phyloP scores from a whole-genome alignment of 2,888 invertebrate genomes.

The Drosophila mayaguana region DNA sequence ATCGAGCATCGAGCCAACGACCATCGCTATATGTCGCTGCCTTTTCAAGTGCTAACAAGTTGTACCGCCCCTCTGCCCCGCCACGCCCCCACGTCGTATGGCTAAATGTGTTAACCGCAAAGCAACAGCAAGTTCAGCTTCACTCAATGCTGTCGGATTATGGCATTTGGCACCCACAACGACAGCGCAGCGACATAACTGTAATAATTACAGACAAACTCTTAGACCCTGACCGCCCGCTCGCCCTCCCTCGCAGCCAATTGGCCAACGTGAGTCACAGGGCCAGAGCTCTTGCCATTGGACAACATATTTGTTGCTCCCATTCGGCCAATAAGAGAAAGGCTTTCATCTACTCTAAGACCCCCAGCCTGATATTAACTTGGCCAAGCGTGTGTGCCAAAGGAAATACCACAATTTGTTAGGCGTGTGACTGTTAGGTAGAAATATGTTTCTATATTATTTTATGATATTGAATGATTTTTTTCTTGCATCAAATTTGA shows the following conservation, averaged over 20 bases:
- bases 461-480: neutral
- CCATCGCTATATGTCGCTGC: conserved; percentile 37
- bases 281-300: conserved; percentile 26
- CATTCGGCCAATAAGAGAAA: conserved; percentile 41
- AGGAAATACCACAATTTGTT: conserved; percentile 4
- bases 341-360: conserved; percentile 38
- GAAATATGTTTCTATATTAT: neutral
- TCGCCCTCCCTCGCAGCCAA: neutral
- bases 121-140: conserved; percentile 35
- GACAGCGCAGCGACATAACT: conserved; percentile 61
- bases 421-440: neutral
- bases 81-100: neutral
- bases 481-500: too few relatives aligned
- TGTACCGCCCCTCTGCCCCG: conserved; percentile 16
- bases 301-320: conserved; percentile 33
- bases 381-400: conserved; percentile 4
- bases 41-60: conserved; percentile 70
- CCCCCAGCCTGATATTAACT: conserved; percentile 66
- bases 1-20: conserved; percentile 26
- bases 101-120: conserved; percentile 21
- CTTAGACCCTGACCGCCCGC: neutral
- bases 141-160: conserved; percentile 38
- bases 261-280: conserved; percentile 45
- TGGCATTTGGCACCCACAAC: conserved; percentile 70
- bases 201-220: conserved; percentile 75